A percentile compares a stretch with the other conserved stretches of the same genome.
Evolutionary conservation across 2,888 invertebrate genomes (phyloP).

Genomic region (Euzetes globulus): DNA sequence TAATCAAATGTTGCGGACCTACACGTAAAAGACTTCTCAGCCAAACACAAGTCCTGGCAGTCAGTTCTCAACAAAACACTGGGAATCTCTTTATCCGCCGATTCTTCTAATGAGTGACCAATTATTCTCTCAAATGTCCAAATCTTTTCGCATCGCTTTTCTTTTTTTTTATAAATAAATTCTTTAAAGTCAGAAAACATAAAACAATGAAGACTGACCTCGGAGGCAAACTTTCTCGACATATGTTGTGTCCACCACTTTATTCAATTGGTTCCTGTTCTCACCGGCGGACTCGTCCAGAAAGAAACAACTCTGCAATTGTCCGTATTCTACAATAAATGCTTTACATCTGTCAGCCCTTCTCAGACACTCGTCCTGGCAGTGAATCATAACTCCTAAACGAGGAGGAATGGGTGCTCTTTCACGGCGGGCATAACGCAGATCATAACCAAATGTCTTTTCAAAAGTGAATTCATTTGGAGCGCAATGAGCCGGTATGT

Average conservation of each 20-base stretch:
- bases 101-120: slow-evolving; percentile 50
- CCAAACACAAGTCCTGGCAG: slow-evolving; percentile 52
- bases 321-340: slow-evolving; percentile 42
- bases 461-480: slow-evolving; percentile 42
- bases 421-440: slow-evolving; percentile 40
- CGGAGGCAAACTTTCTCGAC: slow-evolving; percentile 43
- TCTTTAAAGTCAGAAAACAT: neutral
- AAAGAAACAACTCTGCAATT: slow-evolving; percentile 47
- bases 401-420: slow-evolving; percentile 39
- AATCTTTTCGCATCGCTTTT: slow-evolving; percentile 49
- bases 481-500: slow-evolving; percentile 36
- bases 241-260: slow-evolving; percentile 39
- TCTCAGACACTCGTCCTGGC: slow-evolving; percentile 41
- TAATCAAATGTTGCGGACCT: slow-evolving; percentile 52
- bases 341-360: slow-evolving; percentile 41
- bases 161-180: slow-evolving; percentile 18
- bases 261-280: slow-evolving; percentile 44
- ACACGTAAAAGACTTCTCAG: slow-evolving; percentile 50
- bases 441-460: slow-evolving; percentile 41
- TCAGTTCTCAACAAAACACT: slow-evolving; percentile 49
- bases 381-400: slow-evolving; percentile 41
- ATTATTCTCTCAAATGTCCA: slow-evolving; percentile 53
- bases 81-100: slow-evolving; percentile 49
- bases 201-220: slow-evolving; percentile 35
- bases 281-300: slow-evolving; percentile 48